Evolutionary conservation across 1,140 invertebrate species (phyloP), one percentile per base, ranked within the genome.

Genomic region (Lysiphlebus fabarum): DNA sequence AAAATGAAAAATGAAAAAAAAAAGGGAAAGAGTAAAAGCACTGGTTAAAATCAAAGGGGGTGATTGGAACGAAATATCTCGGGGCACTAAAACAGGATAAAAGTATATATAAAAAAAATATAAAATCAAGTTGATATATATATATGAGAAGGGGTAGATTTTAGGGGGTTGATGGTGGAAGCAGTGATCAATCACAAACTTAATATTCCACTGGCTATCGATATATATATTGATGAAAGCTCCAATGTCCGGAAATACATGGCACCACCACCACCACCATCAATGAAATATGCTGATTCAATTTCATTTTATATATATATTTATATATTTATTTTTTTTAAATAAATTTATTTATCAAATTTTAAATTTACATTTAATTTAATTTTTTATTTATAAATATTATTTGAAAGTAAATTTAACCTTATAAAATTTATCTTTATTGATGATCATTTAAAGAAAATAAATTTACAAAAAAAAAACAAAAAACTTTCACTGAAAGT

Each of bases 141-240:
- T n/a, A n/a, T n/a, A n/a, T n/a, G n/a, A 47, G 26, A 17, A 45
- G 44, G n/a, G 44, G 0, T 8, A n/a, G n/a, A 17, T 1, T n/a
- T 17, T 4, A 6, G 11, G 41, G 8, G 8, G 44, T 12, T 11
- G 43, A 10, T 7, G 43, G 43, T 12, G 43, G n/a, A 14, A 26
- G 12, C 26, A 26, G 44, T 44, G 47, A 67, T 67, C 64, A 62
- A 63, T 68, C 61, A 68, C 49, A 41, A 44, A 65, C 58, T 61
- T 63, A 62, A 62, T 66, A 68, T 64, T 68, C 49, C 38, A 59
- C 34, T 47, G 33, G 55, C 59, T 43, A 62, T 53, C 49, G 41
- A 42, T 37, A 45, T 51, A 42, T 37, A 45, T 51, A 61, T 48
- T 44, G 53, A 49, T 55, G 50, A 61, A 56, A 58, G 50, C 59